A percentile compares a stretch with the other conserved stretches of the same genome.
These are phyloP conservation scores for Poecilia wingei DNA, from an alignment of 2,797 vertebrate genomes.

Conservation along the genomic window DNA sequence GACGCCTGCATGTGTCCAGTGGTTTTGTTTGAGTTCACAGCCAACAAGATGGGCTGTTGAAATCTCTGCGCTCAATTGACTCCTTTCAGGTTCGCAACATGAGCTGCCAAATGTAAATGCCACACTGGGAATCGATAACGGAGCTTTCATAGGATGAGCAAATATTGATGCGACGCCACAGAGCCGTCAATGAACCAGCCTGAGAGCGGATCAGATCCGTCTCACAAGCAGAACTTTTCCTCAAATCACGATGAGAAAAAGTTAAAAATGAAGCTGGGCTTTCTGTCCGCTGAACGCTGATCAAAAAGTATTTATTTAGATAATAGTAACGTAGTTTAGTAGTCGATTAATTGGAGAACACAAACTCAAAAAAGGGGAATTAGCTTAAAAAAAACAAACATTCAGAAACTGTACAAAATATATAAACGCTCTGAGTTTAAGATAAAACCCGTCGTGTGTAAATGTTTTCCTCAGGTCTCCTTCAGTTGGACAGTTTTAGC, in stretches of 20 bases:
- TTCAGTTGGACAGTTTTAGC: too few species aligned
- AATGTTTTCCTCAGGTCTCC: too few species aligned
- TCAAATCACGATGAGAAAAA: background rate
- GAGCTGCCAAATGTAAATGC: background rate
- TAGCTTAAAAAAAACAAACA: too few species aligned
- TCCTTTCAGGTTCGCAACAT: constrained; percentile 1
- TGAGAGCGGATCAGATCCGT: background rate
- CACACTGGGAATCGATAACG: background rate
- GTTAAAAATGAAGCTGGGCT: background rate
- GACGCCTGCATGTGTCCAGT: background rate
- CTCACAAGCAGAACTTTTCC: background rate
- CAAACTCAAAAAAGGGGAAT: too few species aligned
- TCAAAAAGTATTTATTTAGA: background rate
- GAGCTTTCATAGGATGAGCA: background rate
- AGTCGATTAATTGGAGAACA: too few species aligned
- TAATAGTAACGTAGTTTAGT: too few species aligned
- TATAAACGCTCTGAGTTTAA: too few species aligned
- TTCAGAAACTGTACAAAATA: too few species aligned
- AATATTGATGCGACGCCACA: background rate
- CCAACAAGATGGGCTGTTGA: background rate
- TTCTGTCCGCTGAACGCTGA: background rate
- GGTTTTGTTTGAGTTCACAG: background rate
- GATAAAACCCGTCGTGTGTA: too few species aligned
- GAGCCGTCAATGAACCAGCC: background rate
- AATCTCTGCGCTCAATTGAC: background rate